phyloP scores from a whole-genome alignment of 2,797 vertebrate genomes.

The Sparus aurata region DNA sequence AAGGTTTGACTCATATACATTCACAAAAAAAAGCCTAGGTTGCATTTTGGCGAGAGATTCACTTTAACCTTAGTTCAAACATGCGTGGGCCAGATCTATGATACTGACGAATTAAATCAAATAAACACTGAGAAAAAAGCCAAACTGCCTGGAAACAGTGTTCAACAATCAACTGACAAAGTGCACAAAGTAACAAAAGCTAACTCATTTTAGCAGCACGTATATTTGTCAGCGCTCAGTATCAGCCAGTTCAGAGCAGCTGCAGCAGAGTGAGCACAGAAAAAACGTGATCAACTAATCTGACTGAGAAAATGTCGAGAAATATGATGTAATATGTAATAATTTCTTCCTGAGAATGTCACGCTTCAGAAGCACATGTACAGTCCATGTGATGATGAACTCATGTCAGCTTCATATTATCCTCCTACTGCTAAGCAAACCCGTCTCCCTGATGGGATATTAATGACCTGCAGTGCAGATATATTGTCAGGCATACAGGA shows the following conservation, averaged over 20 bases:
- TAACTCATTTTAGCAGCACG: not conserved
- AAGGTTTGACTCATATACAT: too few relatives aligned
- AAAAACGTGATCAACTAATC: conserved; percentile 9
- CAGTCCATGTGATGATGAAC: conserved; percentile 35
- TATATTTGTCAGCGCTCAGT: not conserved
- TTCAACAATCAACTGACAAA: not conserved
- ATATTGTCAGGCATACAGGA: not conserved
- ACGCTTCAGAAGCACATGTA: not conserved
- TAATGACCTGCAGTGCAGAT: conserved; percentile 29
- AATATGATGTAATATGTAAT: not conserved
- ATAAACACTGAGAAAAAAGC: not conserved
- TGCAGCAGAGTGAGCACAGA: not conserved
- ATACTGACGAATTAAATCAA: not conserved
- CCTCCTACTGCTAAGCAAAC: not conserved
- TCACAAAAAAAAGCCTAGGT: too few relatives aligned
- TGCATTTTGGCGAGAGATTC: too few relatives aligned
- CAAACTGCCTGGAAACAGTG: not conserved
- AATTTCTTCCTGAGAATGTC: not conserved
- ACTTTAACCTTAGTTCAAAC: not conserved
- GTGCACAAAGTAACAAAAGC: not conserved
- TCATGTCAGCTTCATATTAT: not conserved
- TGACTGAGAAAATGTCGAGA: conserved; percentile 1
- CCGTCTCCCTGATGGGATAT: not conserved
- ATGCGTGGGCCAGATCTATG: not conserved
- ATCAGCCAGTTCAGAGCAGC: not conserved